Evolutionary conservation across 2,888 invertebrate genomes (phyloP), one percentile per base, ranked within the genome.

Genomic region (Idaea dimidiata): DNA sequence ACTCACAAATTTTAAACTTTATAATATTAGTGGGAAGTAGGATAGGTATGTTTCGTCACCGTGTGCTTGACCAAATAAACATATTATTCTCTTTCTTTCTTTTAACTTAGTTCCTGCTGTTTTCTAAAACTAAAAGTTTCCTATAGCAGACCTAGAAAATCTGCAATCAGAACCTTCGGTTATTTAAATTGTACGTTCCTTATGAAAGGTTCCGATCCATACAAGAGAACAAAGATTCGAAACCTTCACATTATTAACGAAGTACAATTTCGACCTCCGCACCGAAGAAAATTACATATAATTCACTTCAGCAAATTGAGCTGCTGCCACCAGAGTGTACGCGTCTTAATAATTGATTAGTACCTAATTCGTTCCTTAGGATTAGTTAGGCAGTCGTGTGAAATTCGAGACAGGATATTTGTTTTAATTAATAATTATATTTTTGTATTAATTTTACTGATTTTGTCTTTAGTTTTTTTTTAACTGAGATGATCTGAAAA

Each of bases 301-400:
- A 43, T 43, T 43, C 14, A 43, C 43, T 43, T 43, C 14, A 14
- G 43, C 43, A 43, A 43, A 43, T 43, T 43, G 43, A 7, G 43
- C 43, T 43, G 43, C 43, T 43, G 43, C 14, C 43, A 43, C 17
- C 18, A 56, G 18, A 17, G 56, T 17, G 56, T 17, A 56, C 18
- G 16, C 56, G 18, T 56, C 56, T 56, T 56, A 56, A 56, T 56
- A 56, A 56, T 17, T 56, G 18, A 56, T 56, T 18, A 18, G 18
- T 18, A 56, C 14, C 17, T 14, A 56, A 56, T 56, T 17, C 14
- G 17, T 56, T 56, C 18, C 56, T 17, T 56, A 56, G 56, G 56
- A 56, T 56, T 56, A 56, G 18, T 6, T 4, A 17, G 56, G 56
- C 18, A 56, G 56, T 18, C 16, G 16, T 7, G 17, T 56, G 17